Percentiles rank a stretch among this genome's conserved stretches.
Evolutionary conservation across 2,888 invertebrate genomes (phyloP).

Genomic region (Notodonta dromedarius): DNA sequence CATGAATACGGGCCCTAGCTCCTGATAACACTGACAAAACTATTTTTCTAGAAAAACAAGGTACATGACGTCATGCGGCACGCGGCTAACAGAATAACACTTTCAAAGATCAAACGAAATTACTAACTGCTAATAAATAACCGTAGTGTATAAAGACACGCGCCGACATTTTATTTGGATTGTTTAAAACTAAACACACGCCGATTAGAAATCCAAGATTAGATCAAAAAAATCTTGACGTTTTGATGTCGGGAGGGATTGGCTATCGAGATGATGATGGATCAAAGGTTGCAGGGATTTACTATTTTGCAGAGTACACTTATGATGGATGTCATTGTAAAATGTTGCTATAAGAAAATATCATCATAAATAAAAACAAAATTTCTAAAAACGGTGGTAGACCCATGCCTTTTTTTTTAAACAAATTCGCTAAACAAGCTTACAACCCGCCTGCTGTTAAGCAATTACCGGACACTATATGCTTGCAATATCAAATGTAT

Average conservation of each 20-base stretch:
- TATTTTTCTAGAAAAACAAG: conserved; percentile 2
- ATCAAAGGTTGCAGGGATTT: neutral
- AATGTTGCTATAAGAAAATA: too few species aligned
- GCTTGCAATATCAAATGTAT: too few species aligned
- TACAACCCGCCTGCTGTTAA: too few species aligned
- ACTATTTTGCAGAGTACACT: neutral
- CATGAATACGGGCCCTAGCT: neutral
- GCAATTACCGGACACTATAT: too few species aligned
- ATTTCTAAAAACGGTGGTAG: too few species aligned
- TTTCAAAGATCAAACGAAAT: conserved; percentile 36
- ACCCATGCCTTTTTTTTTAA: too few species aligned
- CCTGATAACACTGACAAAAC: neutral
- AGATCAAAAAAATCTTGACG: conserved; percentile 32
- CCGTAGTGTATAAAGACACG: conserved; percentile 33
- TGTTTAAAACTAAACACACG: conserved; percentile 34
- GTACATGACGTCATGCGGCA: conserved; percentile 15
- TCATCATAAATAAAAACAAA: too few species aligned
- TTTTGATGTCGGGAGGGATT: conserved; percentile 13
- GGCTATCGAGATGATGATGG: conserved; percentile 4
- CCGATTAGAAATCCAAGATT: conserved; percentile 18
- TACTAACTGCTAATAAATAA: conserved; percentile 36
- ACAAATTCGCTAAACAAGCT: too few species aligned
- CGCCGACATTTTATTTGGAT: conserved; percentile 33
- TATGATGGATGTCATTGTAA: neutral
- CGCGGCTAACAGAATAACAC: conserved; percentile 21